Evolutionary conservation across 1,140 invertebrate species (phyloP).

Genomic region (Ladona fulva): DNA sequence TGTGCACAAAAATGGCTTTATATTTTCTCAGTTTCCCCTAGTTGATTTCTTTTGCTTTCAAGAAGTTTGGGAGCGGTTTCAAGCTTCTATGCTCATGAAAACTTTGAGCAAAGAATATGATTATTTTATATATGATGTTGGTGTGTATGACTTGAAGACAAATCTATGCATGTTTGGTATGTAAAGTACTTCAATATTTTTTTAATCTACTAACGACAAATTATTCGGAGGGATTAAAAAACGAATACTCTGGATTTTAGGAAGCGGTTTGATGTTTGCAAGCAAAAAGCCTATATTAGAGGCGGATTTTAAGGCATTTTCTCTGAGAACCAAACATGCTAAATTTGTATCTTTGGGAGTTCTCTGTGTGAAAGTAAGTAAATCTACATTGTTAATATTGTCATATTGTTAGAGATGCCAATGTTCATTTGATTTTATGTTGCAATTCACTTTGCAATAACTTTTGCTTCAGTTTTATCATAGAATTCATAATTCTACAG

Average conservation of each 20-base stretch:
- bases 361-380: constrained; percentile 33
- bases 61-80: constrained; percentile 26
- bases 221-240: too few relatives aligned
- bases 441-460: too few relatives aligned
- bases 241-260: constrained; percentile 15
- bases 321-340: constrained; percentile 26
- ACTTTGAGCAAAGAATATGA: constrained; percentile 21
- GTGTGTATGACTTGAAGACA: constrained; percentile 18
- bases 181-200: neutral
- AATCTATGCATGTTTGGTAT: constrained; percentile 28
- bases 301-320: constrained; percentile 31
- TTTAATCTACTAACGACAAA: neutral
- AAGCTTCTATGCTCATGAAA: constrained; percentile 22
- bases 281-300: constrained; percentile 33
- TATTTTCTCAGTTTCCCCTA: constrained; percentile 23
- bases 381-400: neutral
- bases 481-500: too few relatives aligned
- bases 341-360: constrained; percentile 31
- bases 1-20: constrained; percentile 15
- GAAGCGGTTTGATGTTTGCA: constrained; percentile 35
- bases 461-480: too few relatives aligned
- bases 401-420: neutral
- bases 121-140: constrained; percentile 28
- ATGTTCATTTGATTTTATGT: too few relatives aligned
- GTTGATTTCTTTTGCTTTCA: constrained; percentile 27